Base-by-base conservation (phyloP, 2,113 vertebrate genomes). In the Microtus pennsylvanicus region DNA sequence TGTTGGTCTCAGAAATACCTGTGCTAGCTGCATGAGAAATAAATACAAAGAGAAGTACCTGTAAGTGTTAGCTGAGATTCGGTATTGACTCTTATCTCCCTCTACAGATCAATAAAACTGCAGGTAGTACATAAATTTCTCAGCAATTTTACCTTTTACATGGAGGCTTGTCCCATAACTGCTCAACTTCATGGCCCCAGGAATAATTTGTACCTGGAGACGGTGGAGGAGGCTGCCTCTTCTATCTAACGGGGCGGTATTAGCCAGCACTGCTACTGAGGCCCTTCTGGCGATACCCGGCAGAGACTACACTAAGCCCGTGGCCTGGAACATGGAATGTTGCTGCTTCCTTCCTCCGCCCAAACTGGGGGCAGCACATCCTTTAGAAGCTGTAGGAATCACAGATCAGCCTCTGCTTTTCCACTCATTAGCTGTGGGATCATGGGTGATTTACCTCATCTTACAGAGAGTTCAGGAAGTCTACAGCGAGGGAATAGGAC, bases 101-200 rank as follows among this genome's bases (percentile, higher is more conserved):
- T 97, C 96, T 93, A 93, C 95, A 97, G 96, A 97, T 97, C 96
- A 98, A 97, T 97, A 97, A 97, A 97, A 95, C 96, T 96, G 95
- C 95, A 96, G 95, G 96, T 94, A 97, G 97, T 96, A 97, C 94
- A 97, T 97, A 95, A 95, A 98, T 97, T 98, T 97, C 97, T 97
- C 94, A 97, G 97, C 97, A 94, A 98, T 96, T 97, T 96, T 96
- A 96, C 96, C 97, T 97, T 97, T 97, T 96, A 97, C 95, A 92
- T 35, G 30, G 87, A 97, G 74, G 77, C 89, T 96, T 94, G 96
- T 94, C 92, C 96, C 81, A 19, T 97, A 97, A 97, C 94, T 96
- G 94, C 93, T 94, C 92, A 96, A 94, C 94, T 93, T 87, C 95
- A 96, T 86, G 91, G 83, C 95, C 93, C 90, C 89, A 93, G 94